phyloP scores from a whole-genome alignment of 1,140 invertebrate genomes.

The Micrasema longulum region DNA sequence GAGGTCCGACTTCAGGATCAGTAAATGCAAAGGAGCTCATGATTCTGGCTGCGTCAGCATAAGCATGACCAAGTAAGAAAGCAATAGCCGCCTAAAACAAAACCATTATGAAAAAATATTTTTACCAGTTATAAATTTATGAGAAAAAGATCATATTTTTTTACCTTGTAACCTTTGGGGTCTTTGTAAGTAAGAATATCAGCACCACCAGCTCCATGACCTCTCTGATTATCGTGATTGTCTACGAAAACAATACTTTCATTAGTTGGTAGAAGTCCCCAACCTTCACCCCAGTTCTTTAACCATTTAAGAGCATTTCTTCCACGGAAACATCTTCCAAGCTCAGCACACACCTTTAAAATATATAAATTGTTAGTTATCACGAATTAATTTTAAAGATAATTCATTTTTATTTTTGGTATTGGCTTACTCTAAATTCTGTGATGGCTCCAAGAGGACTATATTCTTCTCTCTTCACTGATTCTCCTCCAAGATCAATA shows the following conservation, averaged over 20 bases:
- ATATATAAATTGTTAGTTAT: too few species aligned
- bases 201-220: slow-evolving; percentile 69
- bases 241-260: slow-evolving; percentile 75
- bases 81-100: slow-evolving; percentile 73
- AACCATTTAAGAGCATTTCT: slow-evolving; percentile 65
- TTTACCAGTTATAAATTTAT: too few species aligned
- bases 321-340: slow-evolving; percentile 61
- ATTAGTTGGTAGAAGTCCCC: slow-evolving; percentile 68
- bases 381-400: too few species aligned
- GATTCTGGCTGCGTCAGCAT: slow-evolving; percentile 71
- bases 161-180: slow-evolving; percentile 73
- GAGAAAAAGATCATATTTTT: too few species aligned
- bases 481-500: slow-evolving; percentile 81
- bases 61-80: slow-evolving; percentile 83
- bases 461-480: slow-evolving; percentile 75
- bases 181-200: slow-evolving; percentile 73
- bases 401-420: too few species aligned
- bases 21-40: slow-evolving; percentile 81
- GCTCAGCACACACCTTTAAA: slow-evolving; percentile 63
- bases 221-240: slow-evolving; percentile 72
- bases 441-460: slow-evolving; percentile 76
- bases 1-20: slow-evolving; percentile 72
- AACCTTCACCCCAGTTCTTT: slow-evolving; percentile 67
- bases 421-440: slow-evolving; percentile 74
- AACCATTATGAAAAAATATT: not conserved